A percentile compares a stretch with the other conserved stretches of the same genome.
These are phyloP conservation scores for Amblyornis subalaris DNA, from an alignment of 2,113 vertebrate genomes.

Conservation along the genomic window DNA sequence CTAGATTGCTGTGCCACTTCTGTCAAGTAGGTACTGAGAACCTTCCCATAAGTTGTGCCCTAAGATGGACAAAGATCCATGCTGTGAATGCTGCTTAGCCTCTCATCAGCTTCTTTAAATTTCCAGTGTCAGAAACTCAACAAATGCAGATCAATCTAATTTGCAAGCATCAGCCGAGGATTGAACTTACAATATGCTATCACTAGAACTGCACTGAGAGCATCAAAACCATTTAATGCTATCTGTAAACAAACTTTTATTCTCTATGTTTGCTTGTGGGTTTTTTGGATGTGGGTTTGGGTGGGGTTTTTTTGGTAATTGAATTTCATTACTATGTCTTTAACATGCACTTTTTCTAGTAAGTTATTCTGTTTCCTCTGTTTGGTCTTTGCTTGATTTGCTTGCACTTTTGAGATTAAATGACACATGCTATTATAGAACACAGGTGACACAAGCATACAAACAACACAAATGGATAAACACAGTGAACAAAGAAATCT, in stretches of 20 bases:
- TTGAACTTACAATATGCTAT: background rate
- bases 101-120: background rate
- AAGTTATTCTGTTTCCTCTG: conserved; percentile 4
- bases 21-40: background rate
- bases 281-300: background rate
- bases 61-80: background rate
- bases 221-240: background rate
- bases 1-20: background rate
- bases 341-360: background rate
- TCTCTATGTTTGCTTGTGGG: background rate
- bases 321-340: background rate
- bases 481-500: background rate
- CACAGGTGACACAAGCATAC: background rate
- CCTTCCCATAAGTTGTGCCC: background rate
- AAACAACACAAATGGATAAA: background rate
- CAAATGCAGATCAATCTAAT: background rate
- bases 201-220: background rate
- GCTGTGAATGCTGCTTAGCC: background rate
- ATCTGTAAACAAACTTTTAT: background rate
- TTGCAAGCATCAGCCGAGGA: background rate
- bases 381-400: background rate
- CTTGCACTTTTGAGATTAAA: conserved; percentile 42
- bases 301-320: accelerated
- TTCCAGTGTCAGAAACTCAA: background rate
- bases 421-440: background rate